Evolutionary conservation across 2,797 vertebrate species (phyloP), one percentile per base, ranked within the genome.

Genomic region (Knipowitschia caucasica): DNA sequence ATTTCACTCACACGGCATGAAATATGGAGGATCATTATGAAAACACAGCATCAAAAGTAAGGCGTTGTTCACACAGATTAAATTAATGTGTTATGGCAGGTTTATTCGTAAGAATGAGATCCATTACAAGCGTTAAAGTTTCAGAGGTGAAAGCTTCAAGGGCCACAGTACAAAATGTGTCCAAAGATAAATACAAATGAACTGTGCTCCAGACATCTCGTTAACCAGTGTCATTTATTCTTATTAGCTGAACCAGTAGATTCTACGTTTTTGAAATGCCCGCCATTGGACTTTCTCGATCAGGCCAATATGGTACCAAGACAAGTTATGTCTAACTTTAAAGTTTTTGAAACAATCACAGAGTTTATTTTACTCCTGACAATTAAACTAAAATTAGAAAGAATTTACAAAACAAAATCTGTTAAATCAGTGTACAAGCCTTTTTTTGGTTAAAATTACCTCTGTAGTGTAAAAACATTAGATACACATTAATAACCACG

Each of bases 11-110:
- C 53, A 15, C 52, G 21, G 54, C 23, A 33, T 38, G 4, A 38
- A 55, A 70, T 44, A 52, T 29, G 44, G 40, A 6, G 24, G 23
- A 30, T 40, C 17, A 1, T 10, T 33, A 50, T 20, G 30, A 58
- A 30, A 67, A 40, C 49, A 24, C 3, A 26, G 42, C 65, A 67
- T 69, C 53, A 64, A 58, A 67, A 0, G 17, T 27, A 1, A 1
- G 38, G 42, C 51, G 55, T 25, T 9, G 14, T 12, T 52, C 33
- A 36, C 35, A 50, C 42, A 59, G 25, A 24, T 9, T 27, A 30
- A 42, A 7, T 1, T 27, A 44, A 53, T 50, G 14, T 21, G 50
- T 52, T 52, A 38, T 35, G 53, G 51, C 59, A 55, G 38, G 53
- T 23, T 34, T 21, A 40, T 23, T 56, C 24, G 1, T 20, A 15